phyloP scores from a whole-genome alignment of 2,113 vertebrate genomes.

The Rhipidura dahli region DNA sequence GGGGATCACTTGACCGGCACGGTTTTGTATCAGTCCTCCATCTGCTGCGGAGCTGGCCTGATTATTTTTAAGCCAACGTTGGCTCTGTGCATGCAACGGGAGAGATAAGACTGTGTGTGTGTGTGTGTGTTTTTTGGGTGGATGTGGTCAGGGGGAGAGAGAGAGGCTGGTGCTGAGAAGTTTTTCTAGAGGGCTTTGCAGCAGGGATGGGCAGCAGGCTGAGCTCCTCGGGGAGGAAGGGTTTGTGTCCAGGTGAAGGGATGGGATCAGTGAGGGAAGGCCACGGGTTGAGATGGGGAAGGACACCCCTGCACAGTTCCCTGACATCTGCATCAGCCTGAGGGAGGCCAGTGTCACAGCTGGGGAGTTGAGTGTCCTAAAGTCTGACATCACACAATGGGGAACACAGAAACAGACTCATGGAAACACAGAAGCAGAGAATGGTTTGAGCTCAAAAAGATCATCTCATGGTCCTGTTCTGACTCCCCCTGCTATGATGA shows the following conservation, averaged over 20 bases:
- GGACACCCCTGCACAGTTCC: fast-evolving
- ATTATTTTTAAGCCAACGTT: neutral
- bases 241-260: fast-evolving
- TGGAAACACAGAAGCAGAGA: neutral
- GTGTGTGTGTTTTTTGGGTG: neutral
- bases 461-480: neutral
- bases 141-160: neutral
- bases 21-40: slow-evolving; percentile 7
- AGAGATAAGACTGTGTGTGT: neutral
- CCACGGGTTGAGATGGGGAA: no score
- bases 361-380: fast-evolving
- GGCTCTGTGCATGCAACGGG: neutral
- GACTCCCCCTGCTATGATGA: neutral
- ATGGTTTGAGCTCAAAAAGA: neutral
- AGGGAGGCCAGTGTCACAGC: neutral
- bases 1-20: neutral
- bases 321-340: neutral
- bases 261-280: no score
- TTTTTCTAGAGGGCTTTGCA: neutral
- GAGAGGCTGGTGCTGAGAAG: neutral
- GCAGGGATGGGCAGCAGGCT: fast-evolving
- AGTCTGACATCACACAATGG: neutral
- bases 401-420: neutral
- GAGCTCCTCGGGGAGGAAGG: fast-evolving
- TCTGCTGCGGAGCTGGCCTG: slow-evolving; percentile 3